Conservation (phyloP, 1,140 invertebrate genomes). For the Lepidurus couesii region DNA sequence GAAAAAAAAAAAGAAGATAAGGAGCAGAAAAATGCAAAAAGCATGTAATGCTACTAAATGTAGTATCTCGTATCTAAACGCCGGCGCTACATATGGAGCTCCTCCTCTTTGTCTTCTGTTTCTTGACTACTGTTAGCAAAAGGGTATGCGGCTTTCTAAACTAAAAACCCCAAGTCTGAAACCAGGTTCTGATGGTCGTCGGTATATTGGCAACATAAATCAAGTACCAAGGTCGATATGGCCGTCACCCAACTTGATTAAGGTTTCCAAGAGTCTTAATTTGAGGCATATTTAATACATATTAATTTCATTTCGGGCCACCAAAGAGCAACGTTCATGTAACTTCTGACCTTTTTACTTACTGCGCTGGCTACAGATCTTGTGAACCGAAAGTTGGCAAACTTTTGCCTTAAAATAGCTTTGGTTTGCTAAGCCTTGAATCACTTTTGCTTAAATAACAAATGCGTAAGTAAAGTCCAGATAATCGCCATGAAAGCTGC, state of each 20-base stretch:
- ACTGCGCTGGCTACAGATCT: too few species aligned
- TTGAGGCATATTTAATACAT: too few species aligned
- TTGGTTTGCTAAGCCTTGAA: too few species aligned
- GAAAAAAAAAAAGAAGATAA: background rate
- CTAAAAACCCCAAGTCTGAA: background rate
- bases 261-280: background rate
- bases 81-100: background rate
- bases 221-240: background rate
- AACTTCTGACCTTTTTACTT: too few species aligned
- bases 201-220: background rate
- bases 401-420: too few species aligned
- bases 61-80: background rate
- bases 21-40: background rate
- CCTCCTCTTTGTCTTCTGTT: background rate
- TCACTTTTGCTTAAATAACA: background rate
- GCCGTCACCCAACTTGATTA: background rate
- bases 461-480: background rate
- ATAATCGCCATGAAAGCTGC: background rate
- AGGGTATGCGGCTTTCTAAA: background rate
- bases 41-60: background rate
- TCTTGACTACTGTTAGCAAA: background rate
- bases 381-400: too few species aligned
- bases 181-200: background rate
- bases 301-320: too few species aligned
- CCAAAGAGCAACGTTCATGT: too few species aligned